phyloP scores from a whole-genome alignment of 2,113 vertebrate species.

The Sterrhoptilus dennistouni region DNA sequence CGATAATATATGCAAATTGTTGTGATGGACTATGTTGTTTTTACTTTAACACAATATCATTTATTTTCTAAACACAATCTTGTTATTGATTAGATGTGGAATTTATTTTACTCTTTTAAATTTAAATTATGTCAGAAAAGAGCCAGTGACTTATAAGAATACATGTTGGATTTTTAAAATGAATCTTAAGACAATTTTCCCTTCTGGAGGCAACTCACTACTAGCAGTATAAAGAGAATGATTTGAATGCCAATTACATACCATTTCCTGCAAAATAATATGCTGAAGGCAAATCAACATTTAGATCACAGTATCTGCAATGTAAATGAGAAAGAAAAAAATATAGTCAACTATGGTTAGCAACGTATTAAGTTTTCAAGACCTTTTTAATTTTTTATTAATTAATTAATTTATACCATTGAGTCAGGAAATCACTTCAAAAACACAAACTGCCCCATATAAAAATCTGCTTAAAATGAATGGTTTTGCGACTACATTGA shows the following conservation, averaged over 20 bases:
- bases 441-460: neutral
- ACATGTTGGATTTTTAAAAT: neutral
- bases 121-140: neutral
- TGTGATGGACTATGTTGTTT: conserved; percentile 12
- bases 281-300: neutral
- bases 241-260: neutral
- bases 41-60: neutral
- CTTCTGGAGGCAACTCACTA: neutral
- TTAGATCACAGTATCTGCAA: neutral
- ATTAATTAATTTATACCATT: neutral
- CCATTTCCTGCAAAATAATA: neutral
- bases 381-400: neutral
- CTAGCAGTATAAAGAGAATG: neutral
- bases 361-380: neutral
- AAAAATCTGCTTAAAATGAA: neutral
- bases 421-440: neutral
- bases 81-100: neutral
- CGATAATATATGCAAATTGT: neutral
- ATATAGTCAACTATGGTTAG: neutral
- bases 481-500: neutral
- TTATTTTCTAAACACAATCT: neutral
- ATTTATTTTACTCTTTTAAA: neutral
- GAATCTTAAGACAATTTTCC: neutral
- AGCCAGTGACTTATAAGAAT: neutral
- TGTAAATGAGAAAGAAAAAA: neutral